Percentiles rank a stretch among this genome's conserved stretches.
These are phyloP conservation scores for Stenolophus ochropezus DNA, from an alignment of 2,888 invertebrate species.

Conservation along the genomic window DNA sequence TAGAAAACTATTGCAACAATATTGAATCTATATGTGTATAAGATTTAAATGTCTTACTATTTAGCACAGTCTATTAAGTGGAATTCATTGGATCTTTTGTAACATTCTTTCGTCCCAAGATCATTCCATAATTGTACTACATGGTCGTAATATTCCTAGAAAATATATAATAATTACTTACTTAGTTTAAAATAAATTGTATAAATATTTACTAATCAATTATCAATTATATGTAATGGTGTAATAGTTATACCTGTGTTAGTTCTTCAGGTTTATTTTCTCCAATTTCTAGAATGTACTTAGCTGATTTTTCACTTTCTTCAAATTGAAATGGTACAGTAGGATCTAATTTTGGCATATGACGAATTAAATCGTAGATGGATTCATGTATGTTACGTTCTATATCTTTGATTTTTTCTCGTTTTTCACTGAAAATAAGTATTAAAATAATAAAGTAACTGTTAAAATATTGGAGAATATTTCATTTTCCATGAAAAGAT, in stretches of 20 bases:
- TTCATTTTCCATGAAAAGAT: no score
- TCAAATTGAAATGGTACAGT: slow-evolving; percentile 75
- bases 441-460: slow-evolving; percentile 13
- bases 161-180: slow-evolving; percentile 61
- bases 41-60: slow-evolving; percentile 80
- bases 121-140: slow-evolving; percentile 83
- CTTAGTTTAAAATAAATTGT: background rate
- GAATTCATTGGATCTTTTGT: slow-evolving; percentile 83
- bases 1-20: slow-evolving; percentile 78
- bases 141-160: slow-evolving; percentile 84
- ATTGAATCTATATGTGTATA: background rate
- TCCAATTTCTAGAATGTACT: slow-evolving; percentile 76
- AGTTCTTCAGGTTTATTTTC: slow-evolving; percentile 75
- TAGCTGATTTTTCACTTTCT: slow-evolving; percentile 72
- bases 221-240: background rate
- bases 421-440: slow-evolving; percentile 77
- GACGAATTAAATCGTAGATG: slow-evolving; percentile 79
- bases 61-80: slow-evolving; percentile 88
- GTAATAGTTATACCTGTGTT: slow-evolving; percentile 73
- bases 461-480: no score
- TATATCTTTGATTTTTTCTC: slow-evolving; percentile 80
- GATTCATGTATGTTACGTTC: slow-evolving; percentile 85
- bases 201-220: background rate
- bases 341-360: slow-evolving; percentile 74
- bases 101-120: slow-evolving; percentile 81